phyloP scores from a whole-genome alignment of 2,113 vertebrate species.

The Pseudorhombus dupliciocellatus region DNA sequence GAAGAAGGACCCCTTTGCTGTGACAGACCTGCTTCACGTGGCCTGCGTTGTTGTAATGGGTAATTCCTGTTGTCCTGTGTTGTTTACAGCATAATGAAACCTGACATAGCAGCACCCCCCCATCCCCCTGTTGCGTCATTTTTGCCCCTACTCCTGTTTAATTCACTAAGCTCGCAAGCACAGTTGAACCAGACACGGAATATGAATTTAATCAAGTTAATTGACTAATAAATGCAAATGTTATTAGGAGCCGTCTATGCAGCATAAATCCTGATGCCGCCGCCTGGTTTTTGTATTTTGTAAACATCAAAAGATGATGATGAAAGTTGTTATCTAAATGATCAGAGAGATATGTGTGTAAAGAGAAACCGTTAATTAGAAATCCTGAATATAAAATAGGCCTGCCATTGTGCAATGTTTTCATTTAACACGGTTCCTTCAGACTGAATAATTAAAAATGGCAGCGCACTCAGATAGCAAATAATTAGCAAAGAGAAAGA shows the following conservation, averaged over 20 bases:
- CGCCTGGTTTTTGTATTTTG: constrained; percentile 61
- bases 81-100: constrained; percentile 62
- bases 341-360: constrained; percentile 66
- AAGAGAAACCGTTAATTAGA: constrained; percentile 70
- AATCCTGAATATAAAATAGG: constrained; percentile 61
- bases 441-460: constrained; percentile 57
- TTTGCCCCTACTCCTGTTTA: constrained; percentile 39
- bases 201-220: constrained; percentile 77
- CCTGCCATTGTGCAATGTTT: constrained; percentile 54
- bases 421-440: constrained; percentile 52
- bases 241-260: constrained; percentile 62
- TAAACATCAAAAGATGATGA: constrained; percentile 75
- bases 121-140: constrained; percentile 36
- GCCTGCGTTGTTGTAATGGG: constrained; percentile 21
- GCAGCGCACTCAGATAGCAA: constrained; percentile 44
- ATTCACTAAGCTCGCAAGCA: constrained; percentile 50
- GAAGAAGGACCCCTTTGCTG: background rate
- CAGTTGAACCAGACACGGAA: constrained; percentile 67
- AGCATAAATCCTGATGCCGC: constrained; percentile 57
- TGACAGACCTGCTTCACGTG: constrained; percentile 11
- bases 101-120: constrained; percentile 27
- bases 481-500: constrained; percentile 59
- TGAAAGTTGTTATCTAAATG: constrained; percentile 73
- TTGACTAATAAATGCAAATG: constrained; percentile 77
- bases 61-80: constrained; percentile 49